Conservation (phyloP, 2,113 vertebrate genomes). For the Uria lomvia region DNA sequence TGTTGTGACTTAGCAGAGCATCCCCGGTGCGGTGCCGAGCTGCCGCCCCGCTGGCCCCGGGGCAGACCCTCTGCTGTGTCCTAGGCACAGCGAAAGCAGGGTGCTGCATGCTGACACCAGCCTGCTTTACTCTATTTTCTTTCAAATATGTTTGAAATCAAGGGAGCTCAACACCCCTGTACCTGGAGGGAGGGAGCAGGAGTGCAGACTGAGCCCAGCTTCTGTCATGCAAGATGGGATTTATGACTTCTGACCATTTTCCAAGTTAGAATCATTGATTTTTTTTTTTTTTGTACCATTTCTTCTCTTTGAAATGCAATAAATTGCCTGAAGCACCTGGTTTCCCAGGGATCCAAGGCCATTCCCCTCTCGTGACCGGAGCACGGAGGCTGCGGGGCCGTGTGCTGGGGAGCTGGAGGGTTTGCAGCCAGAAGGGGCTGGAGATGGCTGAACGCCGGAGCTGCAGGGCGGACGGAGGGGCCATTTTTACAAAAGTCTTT, state of each 20-base stretch:
- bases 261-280: neutral
- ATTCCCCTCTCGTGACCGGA: neutral
- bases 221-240: neutral
- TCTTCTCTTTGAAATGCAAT: neutral
- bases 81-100: neutral
- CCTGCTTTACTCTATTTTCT: neutral
- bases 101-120: neutral
- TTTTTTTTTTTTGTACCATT: neutral
- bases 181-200: neutral
- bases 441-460: neutral
- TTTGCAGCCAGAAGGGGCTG: neutral
- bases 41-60: neutral
- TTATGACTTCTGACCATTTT: neutral
- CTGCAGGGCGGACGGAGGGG: neutral
- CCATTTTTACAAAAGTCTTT: neutral
- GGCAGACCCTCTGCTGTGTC: fast-evolving
- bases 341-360: neutral
- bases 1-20: neutral
- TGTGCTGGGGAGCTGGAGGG: neutral
- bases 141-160: neutral
- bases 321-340: neutral
- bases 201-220: neutral
- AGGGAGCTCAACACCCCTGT: neutral
- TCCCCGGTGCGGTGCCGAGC: neutral
- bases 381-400: neutral